phyloP scores from a whole-genome alignment of 2,888 invertebrate species.

The Digitonthophagus gazella region DNA sequence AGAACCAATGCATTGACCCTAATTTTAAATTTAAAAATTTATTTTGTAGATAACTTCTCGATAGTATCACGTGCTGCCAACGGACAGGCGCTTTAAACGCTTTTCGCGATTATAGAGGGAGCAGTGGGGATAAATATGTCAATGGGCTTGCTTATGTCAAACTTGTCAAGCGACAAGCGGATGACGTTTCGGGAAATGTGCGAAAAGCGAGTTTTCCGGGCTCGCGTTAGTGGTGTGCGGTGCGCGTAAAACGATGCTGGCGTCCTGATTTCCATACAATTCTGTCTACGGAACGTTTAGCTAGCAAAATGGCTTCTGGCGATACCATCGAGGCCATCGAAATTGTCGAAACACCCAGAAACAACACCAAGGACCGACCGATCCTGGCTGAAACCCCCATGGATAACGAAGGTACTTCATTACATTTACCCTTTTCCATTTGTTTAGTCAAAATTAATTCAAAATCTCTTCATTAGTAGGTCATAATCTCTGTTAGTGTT shows the following conservation, averaged over 20 bases:
- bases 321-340: constrained; percentile 78
- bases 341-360: constrained; percentile 67
- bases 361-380: constrained; percentile 59
- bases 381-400: constrained; percentile 59
- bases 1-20: too few relatives aligned
- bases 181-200: constrained; percentile 34
- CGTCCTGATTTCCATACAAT: constrained; percentile 4
- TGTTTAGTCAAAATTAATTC: too few relatives aligned
- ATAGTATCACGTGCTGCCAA: not conserved
- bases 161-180: constrained; percentile 59
- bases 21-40: too few relatives aligned
- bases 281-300: constrained; percentile 4
- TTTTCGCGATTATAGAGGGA: not conserved
- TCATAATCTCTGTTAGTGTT: not conserved
- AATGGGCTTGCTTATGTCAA: constrained; percentile 47
- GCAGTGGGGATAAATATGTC: constrained; percentile 46
- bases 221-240: constrained; percentile 18
- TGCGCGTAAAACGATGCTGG: constrained; percentile 18
- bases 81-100: not conserved
- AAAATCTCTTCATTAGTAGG: not conserved
- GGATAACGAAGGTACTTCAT: constrained; percentile 61
- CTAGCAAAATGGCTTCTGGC: constrained; percentile 74
- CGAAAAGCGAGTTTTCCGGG: constrained; percentile 26
- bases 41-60: too few relatives aligned
- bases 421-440: too few relatives aligned